Percentiles rank a stretch among this genome's conserved stretches.
These are phyloP conservation scores for Smutsia gigantea DNA, from an alignment of 2,797 vertebrate species.

Conservation along the genomic window DNA sequence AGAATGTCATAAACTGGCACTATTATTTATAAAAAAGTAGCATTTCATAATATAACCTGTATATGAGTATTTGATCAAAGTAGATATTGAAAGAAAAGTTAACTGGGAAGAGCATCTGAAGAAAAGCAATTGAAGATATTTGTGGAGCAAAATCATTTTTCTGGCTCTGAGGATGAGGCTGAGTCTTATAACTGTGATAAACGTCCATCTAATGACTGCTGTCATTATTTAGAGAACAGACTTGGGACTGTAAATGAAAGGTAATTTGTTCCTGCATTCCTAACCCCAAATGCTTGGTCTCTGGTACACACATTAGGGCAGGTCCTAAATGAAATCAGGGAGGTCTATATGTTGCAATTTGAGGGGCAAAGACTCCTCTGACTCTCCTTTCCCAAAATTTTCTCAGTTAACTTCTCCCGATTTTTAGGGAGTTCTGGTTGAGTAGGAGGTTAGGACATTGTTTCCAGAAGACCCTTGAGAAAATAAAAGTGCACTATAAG, in stretches of 20 bases:
- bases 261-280: background rate
- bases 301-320: background rate
- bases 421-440: background rate
- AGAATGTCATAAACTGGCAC: slow-evolving; percentile 13
- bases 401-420: background rate
- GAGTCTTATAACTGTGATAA: background rate
- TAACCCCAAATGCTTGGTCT: background rate
- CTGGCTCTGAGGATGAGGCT: slow-evolving; percentile 11
- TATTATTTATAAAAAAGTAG: slow-evolving; percentile 29
- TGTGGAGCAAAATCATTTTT: slow-evolving; percentile 45
- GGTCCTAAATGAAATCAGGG: background rate
- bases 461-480: background rate
- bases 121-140: background rate
- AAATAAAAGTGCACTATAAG: slow-evolving; percentile 9
- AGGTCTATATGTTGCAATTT: background rate
- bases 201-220: background rate
- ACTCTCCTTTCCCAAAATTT: background rate
- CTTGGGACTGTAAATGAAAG: background rate
- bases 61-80: slow-evolving; percentile 44
- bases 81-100: background rate
- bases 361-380: background rate
- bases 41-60: slow-evolving; percentile 15
- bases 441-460: background rate
- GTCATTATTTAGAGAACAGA: slow-evolving; percentile 29
- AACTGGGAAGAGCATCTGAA: background rate